These are phyloP conservation scores for Naso thynnoides DNA, from an alignment of 2,797 vertebrate genomes.

Conservation along the genomic window DNA sequence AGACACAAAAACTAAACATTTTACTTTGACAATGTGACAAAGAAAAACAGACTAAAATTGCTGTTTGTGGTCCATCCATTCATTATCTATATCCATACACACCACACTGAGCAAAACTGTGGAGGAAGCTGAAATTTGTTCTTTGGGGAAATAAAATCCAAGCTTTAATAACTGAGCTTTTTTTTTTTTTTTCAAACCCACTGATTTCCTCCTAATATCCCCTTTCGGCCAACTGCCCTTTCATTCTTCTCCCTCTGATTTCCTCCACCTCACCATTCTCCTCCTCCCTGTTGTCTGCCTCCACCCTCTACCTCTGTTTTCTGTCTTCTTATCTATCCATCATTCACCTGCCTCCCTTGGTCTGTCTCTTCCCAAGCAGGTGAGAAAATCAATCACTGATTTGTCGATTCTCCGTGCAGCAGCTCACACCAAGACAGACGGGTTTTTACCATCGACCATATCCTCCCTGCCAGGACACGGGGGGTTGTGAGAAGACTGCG, in stretches of 20 bases:
- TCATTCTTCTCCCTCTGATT: slow-evolving; percentile 49
- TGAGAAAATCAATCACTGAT: slow-evolving; percentile 74
- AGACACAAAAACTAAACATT: no score
- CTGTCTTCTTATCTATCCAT: slow-evolving; percentile 47
- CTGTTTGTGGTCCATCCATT: neutral
- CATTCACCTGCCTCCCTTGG: slow-evolving; percentile 45
- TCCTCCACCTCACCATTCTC: slow-evolving; percentile 2
- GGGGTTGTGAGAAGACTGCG: slow-evolving; percentile 12
- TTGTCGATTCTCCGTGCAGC: slow-evolving; percentile 55
- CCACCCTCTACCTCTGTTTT: slow-evolving; percentile 14
- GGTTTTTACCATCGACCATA: slow-evolving; percentile 57
- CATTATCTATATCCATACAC: neutral
- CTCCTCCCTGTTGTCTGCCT: slow-evolving; percentile 4
- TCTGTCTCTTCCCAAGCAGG: slow-evolving; percentile 42
- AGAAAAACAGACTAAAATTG: no score
- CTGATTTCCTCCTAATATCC: slow-evolving; percentile 20
- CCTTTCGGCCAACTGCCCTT: slow-evolving; percentile 28
- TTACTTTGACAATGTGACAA: no score
- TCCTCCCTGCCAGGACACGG: slow-evolving; percentile 25
- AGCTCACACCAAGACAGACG: slow-evolving; percentile 40
- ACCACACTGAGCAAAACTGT: neutral
- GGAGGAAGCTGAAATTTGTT: neutral
- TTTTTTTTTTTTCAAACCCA: neutral
- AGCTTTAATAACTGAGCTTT: slow-evolving; percentile 1
- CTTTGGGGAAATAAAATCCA: neutral